Percentiles rank a stretch among this genome's conserved stretches.
Conservation (phyloP, 1,140 invertebrate species). For the Potamilus streckersoni region DNA sequence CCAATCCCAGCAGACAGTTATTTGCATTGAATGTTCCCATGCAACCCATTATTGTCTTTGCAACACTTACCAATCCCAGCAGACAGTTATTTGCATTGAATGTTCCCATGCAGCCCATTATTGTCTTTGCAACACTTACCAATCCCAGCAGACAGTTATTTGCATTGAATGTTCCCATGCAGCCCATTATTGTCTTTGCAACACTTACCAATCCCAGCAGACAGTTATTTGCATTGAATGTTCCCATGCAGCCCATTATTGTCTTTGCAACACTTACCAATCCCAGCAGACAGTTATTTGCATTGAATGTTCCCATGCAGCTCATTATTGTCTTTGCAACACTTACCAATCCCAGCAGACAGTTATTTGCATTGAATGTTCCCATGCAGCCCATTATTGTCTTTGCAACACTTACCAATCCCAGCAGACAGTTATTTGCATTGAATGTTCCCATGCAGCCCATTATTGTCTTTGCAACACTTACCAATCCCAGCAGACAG, state of each 20-base stretch:
- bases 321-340: neutral
- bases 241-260: slow-evolving; percentile 15
- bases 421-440: slow-evolving; percentile 15
- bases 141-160: slow-evolving; percentile 15
- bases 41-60: slow-evolving; percentile 7
- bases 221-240: slow-evolving; percentile 16
- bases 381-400: slow-evolving; percentile 13
- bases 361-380: slow-evolving; percentile 14
- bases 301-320: slow-evolving; percentile 16
- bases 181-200: slow-evolving; percentile 2
- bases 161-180: slow-evolving; percentile 15
- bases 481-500: slow-evolving; percentile 24
- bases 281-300: slow-evolving; percentile 12
- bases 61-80: slow-evolving; percentile 21
- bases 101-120: slow-evolving; percentile 18
- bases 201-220: slow-evolving; percentile 25
- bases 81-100: slow-evolving; percentile 17
- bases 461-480: neutral
- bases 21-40: slow-evolving; percentile 13
- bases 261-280: slow-evolving; percentile 16
- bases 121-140: slow-evolving; percentile 10
- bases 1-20: slow-evolving; percentile 18
- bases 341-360: slow-evolving; percentile 27
- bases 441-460: slow-evolving; percentile 19
- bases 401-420: slow-evolving; percentile 16